Evolutionary conservation across 2,113 vertebrate species (phyloP).

Genomic region (Caloenas nicobarica): DNA sequence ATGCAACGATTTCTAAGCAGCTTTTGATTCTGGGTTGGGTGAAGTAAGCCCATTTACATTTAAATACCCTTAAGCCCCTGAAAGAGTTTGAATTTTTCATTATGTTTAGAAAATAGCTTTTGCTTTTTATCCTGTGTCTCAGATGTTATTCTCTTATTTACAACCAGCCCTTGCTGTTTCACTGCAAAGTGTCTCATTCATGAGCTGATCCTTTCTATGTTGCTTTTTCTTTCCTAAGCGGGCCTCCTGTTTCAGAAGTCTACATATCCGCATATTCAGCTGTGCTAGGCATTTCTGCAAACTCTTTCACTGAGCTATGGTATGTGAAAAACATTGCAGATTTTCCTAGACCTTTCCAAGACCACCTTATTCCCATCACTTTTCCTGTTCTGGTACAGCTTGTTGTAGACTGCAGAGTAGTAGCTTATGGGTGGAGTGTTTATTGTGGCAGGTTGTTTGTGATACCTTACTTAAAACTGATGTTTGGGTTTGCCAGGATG

Average conservation of each 20-base stretch:
- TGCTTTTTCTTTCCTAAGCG: not conserved
- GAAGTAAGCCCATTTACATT: constrained; percentile 44
- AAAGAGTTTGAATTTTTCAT: constrained; percentile 33
- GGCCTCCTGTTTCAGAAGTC: not conserved
- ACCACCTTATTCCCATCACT: not conserved
- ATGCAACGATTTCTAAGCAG: not conserved
- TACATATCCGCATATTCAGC: not conserved
- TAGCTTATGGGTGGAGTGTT: not conserved
- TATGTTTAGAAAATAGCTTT: constrained; percentile 31
- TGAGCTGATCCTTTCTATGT: not conserved
- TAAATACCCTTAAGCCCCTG: constrained; percentile 44
- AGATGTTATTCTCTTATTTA: not conserved
- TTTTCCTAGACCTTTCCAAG: not conserved
- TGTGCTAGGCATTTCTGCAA: not conserved
- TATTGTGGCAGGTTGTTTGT: not conserved
- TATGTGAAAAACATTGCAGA: not conserved
- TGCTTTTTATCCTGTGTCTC: not conserved
- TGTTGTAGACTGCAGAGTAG: not conserved
- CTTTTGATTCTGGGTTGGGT: not conserved
- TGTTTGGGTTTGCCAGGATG: constrained; percentile 8
- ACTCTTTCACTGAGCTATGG: not conserved
- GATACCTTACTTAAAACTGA: not conserved
- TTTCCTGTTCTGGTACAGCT: not conserved
- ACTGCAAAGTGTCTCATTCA: not conserved
- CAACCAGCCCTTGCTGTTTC: not conserved